Base-by-base conservation (phyloP, 2,888 invertebrate genomes). In the Lumbricus terrestris region DNA sequence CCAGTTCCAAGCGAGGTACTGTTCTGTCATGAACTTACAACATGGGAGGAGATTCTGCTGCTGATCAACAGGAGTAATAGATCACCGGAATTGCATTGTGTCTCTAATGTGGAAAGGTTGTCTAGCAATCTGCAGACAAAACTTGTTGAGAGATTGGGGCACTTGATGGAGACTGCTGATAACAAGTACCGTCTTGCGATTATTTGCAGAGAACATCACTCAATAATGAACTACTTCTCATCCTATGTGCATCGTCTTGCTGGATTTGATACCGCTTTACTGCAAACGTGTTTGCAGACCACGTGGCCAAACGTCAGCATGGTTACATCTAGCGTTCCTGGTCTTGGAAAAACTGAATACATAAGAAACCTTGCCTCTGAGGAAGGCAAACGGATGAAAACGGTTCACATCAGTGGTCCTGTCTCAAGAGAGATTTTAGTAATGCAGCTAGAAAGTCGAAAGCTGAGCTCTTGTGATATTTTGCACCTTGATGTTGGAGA, bases 291-390 rank as follows among this genome's bases (percentile, higher is more conserved):
- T 85, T 37, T 85, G 35, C 85, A 85, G 85, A 85, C 34, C 18
- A 85, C 85, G 23, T 85, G 85, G 85, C 85, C 85, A 34, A 23
- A 85, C 16, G 85, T 85, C 35, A 35, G 35, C 35, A 35, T 85
- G 85, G 85, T 85, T 34, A 85, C 85, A 23, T 85, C 85, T 35
- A 35, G 37, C 20, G 85, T 85, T 85, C 85, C 85, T 35, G 85
- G 85, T 11, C 85, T 85, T 85, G 85, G 85, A 35, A 85, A 85
- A 85, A 85, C 85, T 23, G 35, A 85, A 37, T 85, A 35, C 23
- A 85, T 85, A 34, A 85, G 16, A 37, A 85, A 85, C 8, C 35
- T 85, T 23, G 34, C 85, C 16, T 34, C 85, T 35, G 85, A 85
- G 34, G 35, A 85, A 33, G 85, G 85, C 16, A 85, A 35, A 37